phyloP scores from a whole-genome alignment of 2,113 vertebrate genomes.

The Lophotis ruficrista region DNA sequence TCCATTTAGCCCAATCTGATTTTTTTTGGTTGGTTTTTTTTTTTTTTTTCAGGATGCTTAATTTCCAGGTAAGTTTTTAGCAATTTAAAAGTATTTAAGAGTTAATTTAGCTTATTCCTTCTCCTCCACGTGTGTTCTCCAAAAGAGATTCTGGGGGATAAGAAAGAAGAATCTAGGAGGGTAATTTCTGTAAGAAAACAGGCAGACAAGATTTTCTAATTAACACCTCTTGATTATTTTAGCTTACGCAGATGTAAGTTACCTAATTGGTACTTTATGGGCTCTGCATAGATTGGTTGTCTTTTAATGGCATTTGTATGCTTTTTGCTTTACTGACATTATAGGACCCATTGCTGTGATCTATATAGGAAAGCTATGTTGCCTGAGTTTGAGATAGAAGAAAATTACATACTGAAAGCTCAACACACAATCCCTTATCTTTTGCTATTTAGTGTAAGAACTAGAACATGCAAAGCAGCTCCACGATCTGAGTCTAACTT shows the following conservation, averaged over 20 bases:
- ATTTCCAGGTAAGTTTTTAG: background rate
- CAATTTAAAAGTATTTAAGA: background rate
- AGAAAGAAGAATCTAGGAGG: background rate
- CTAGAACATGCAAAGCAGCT: background rate
- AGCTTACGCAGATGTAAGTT: conserved; percentile 51
- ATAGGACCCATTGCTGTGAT: conserved; percentile 34
- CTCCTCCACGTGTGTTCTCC: background rate
- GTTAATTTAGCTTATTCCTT: background rate
- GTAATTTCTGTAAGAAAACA: conserved; percentile 53
- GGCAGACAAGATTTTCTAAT: conserved; percentile 44
- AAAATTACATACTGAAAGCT: conserved; percentile 56
- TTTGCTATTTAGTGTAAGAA: background rate
- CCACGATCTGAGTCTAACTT: background rate
- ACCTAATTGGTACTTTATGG: conserved; percentile 57
- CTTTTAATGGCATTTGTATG: conserved; percentile 60
- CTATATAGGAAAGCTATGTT: conserved; percentile 38
- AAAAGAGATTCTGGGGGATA: background rate
- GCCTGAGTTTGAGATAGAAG: conserved; percentile 18
- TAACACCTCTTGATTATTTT: conserved; percentile 30
- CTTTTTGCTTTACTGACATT: conserved; percentile 62
- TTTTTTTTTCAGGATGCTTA: background rate
- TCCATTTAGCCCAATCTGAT: background rate
- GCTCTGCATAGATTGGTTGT: conserved; percentile 39
- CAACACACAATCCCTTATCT: background rate
- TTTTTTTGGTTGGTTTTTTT: too few relatives aligned